These are phyloP conservation scores for Semotilus atromaculatus DNA, from an alignment of 2,797 vertebrate species.

Conservation along the genomic window DNA sequence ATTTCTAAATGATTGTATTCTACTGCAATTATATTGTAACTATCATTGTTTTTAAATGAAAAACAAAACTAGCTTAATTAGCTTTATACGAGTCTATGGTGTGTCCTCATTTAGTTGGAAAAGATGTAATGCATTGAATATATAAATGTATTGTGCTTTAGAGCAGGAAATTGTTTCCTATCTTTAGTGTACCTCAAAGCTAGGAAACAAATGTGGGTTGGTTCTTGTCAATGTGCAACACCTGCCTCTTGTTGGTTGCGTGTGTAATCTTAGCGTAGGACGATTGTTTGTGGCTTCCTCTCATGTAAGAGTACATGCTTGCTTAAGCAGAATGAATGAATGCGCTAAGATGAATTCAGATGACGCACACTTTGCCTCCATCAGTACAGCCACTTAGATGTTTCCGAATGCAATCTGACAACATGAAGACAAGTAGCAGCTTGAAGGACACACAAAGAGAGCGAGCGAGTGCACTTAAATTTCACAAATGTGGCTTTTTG, in stretches of 20 bases:
- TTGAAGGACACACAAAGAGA: conserved; percentile 9
- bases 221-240: background rate
- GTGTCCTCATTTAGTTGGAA: background rate
- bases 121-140: background rate
- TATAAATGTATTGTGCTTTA: background rate
- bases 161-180: background rate
- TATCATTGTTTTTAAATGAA: background rate
- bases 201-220: background rate
- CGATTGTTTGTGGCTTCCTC: conserved; percentile 11
- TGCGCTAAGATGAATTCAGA: conserved; percentile 1
- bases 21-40: background rate
- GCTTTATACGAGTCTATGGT: background rate
- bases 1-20: background rate
- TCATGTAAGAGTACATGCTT: conserved; percentile 18
- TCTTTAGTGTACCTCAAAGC: background rate
- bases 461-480: conserved; percentile 55
- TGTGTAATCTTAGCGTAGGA: background rate
- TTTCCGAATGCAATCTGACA: conserved; percentile 32
- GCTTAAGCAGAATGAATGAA: conserved; percentile 28
- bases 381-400: conserved; percentile 22
- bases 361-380: conserved; percentile 6
- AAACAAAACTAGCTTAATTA: background rate
- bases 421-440: conserved; percentile 17
- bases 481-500: conserved; percentile 58
- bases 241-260: background rate